Base-by-base conservation (phyloP, 2,113 vertebrate species). In the Aphelocoma coerulescens region DNA sequence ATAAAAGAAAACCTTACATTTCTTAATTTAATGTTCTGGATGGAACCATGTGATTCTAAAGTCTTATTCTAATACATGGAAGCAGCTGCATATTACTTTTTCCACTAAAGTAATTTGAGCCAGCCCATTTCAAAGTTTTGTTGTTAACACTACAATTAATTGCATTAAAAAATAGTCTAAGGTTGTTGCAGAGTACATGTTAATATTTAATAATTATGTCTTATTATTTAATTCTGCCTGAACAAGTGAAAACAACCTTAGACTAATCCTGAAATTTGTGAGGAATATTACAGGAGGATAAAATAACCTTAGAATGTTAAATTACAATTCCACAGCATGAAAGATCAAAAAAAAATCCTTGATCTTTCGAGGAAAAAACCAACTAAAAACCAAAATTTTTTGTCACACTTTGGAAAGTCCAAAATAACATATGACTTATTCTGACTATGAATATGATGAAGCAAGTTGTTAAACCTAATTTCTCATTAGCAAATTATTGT, bases 351-450 rank as follows among this genome's bases (percentile, higher is more conserved):
- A 68, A 92, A 79, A 33, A 63, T 61, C 13, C 8, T 39, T 48
- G 13, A 41, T 48, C 5, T 74, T 85, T 54, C 0, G 0, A 41
- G 4, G 4, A 2, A 58, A 52, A 57, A 65, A 49, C 16, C 2
- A 49, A 62, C 1, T 3, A 37, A 19, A 58, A 15, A 19, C 48
- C 14, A 77, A 82, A 62, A 26, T 13, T 43, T 74, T 74, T 62
- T n/a, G 9, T 33, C 26, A 55, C 8, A 28, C 3, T 58, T 37
- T 51, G 9, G 23, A 59, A 85, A 66, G 28, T 59, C 5, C 30
- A 26, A 78, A 80, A 61, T n/a, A 81, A 18, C 26, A 20, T 24
- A 18, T 44, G 35, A 75, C 3, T 93, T 81, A n/a, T 39, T 21
- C 19, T 82, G n/a, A 28, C 33, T 58, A 66, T 20, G 21, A 79